Percentiles rank a stretch among this genome's conserved stretches.
Conservation (phyloP, 2,113 vertebrate genomes). For the Cyprinodon tularosa region DNA sequence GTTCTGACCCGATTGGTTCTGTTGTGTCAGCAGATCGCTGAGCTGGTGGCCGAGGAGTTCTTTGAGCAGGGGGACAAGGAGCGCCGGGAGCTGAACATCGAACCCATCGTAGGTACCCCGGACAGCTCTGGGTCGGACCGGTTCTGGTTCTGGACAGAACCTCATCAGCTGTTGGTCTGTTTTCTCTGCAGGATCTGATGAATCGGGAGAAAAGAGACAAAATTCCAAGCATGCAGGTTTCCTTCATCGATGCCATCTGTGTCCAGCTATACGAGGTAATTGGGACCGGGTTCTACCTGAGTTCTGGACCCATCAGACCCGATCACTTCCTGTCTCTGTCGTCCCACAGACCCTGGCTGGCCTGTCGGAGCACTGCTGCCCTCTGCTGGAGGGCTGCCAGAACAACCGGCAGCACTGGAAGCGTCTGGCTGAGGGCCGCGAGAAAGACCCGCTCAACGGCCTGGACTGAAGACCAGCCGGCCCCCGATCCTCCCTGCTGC, state of each 20-base stretch:
- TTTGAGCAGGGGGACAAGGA: conserved; percentile 99
- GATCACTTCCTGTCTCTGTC: conserved; percentile 1
- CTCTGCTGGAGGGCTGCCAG: conserved; percentile 92
- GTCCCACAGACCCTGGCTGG: conserved; percentile 84
- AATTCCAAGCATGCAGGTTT: conserved; percentile 99
- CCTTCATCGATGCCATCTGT: conserved; percentile 97
- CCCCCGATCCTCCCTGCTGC: conserved; percentile 9
- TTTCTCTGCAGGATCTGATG: conserved; percentile 89
- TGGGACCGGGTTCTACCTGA: not conserved
- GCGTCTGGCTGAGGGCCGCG: conserved; percentile 87
- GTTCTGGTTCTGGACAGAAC: too few relatives aligned
- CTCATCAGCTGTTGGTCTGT: too few relatives aligned
- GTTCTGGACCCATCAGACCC: too few relatives aligned
- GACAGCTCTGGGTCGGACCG: too few relatives aligned
- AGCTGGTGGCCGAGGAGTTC: conserved; percentile 95
- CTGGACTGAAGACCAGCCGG: conserved; percentile 64
- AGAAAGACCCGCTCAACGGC: conserved; percentile 84
- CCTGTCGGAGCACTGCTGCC: conserved; percentile 88
- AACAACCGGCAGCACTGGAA: conserved; percentile 94
- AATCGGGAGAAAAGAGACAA: conserved; percentile 98
- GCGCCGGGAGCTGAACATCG: conserved; percentile 92
- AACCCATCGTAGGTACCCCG: conserved; percentile 88
- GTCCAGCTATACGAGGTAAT: conserved; percentile 94
- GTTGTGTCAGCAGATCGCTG: conserved; percentile 86
- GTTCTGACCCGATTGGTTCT: not conserved